Percentiles rank a stretch among this genome's conserved stretches.
Evolutionary conservation across 2,888 invertebrate genomes (phyloP).

Genomic region (Scaptomyza parva): DNA sequence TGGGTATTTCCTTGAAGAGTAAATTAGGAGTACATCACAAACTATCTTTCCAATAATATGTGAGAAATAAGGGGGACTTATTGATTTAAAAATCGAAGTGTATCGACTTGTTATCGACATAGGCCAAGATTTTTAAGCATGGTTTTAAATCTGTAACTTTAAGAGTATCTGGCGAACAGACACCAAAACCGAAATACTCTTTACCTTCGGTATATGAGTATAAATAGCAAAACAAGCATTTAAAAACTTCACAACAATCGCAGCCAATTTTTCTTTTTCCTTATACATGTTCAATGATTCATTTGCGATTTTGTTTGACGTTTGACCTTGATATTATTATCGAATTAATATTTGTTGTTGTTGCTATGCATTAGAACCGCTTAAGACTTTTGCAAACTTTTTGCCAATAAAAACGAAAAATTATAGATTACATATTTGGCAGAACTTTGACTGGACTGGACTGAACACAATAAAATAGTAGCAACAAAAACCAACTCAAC

Average conservation of each 20-base stretch:
- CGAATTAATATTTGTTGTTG: neutral
- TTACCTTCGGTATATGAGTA: too few species aligned
- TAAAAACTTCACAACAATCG: neutral
- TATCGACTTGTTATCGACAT: too few species aligned
- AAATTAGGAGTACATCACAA: too few species aligned
- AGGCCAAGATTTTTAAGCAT: too few species aligned
- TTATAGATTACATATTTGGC: conserved; percentile 1
- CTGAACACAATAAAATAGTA: neutral
- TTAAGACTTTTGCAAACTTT: neutral
- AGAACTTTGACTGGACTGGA: neutral
- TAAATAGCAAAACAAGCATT: too few species aligned
- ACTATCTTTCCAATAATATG: too few species aligned
- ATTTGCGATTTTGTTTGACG: neutral
- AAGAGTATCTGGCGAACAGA: too few species aligned
- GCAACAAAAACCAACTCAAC: conserved; percentile 51
- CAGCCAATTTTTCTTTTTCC: neutral
- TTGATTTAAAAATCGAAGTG: too few species aligned
- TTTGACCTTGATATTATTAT: neutral
- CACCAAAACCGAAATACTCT: too few species aligned
- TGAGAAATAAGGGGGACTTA: too few species aligned
- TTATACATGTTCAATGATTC: neutral
- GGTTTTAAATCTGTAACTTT: too few species aligned
- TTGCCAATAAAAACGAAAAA: neutral
- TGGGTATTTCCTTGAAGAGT: too few species aligned
- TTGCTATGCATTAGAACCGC: neutral